Conservation (phyloP, 2,113 vertebrate species). For the Clarias batrachus region DNA sequence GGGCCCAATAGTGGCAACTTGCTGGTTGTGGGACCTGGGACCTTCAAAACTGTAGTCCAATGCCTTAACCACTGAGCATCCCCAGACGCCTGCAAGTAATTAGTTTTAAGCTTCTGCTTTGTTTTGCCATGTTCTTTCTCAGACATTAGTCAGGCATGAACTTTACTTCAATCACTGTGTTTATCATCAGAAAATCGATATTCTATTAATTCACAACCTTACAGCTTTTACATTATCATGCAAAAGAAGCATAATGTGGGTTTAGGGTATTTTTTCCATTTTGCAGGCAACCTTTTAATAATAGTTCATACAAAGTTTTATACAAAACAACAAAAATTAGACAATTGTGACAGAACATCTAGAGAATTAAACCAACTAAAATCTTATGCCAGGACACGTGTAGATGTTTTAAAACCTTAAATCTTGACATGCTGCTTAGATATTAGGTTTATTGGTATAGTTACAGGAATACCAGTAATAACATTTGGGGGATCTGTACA, state of each 20-base stretch:
- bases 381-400: not conserved
- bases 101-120: conserved; percentile 12
- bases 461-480: not conserved
- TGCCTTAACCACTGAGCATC: too few species aligned
- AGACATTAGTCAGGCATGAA: not conserved
- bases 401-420: not conserved
- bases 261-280: too few species aligned
- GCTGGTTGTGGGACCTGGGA: too few species aligned
- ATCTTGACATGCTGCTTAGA: not conserved
- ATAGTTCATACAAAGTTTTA: not conserved
- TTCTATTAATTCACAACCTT: not conserved
- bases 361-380: not conserved
- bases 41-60: too few species aligned
- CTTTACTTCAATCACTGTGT: not conserved
- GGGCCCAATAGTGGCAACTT: too few species aligned
- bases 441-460: not conserved
- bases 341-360: not conserved
- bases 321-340: not conserved
- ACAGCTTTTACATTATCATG: not conserved
- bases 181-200: not conserved
- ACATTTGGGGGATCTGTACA: not conserved
- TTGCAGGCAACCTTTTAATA: not conserved
- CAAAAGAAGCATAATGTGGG: not conserved
- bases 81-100: not conserved
- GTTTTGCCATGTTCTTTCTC: conserved; percentile 9